Evolutionary conservation across 2,113 vertebrate species (phyloP).

Genomic region (Austrofundulus limnaeus): DNA sequence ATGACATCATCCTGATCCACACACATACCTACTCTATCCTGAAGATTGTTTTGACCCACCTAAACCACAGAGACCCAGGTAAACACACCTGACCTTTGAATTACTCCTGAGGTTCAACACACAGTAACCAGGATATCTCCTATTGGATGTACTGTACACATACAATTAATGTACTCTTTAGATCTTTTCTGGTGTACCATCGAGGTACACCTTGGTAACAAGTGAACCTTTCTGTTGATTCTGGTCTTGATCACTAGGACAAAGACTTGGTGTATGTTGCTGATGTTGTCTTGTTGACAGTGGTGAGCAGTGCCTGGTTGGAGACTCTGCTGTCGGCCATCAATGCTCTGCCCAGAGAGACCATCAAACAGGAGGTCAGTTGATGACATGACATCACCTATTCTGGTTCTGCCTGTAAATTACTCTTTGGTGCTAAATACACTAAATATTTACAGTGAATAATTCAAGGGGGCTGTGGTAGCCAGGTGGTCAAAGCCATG

Average conservation of each 20-base stretch:
- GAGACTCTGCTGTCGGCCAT: constrained; percentile 91
- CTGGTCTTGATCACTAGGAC: neutral
- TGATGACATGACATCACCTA: neutral
- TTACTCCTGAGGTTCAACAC: neutral
- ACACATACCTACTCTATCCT: constrained; percentile 91
- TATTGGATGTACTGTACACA: too few relatives aligned
- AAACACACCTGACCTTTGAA: constrained; percentile 34
- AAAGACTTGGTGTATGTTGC: neutral
- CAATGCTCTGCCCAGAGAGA: constrained; percentile 90
- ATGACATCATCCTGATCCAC: constrained; percentile 90
- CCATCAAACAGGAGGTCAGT: constrained; percentile 87
- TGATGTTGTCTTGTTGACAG: constrained; percentile 67
- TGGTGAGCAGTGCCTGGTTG: constrained; percentile 92
- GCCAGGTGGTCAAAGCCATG: too few relatives aligned
- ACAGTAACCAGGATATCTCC: too few relatives aligned
- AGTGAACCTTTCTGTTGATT: neutral
- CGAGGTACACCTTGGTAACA: neutral
- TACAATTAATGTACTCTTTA: too few relatives aligned
- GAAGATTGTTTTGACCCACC: constrained; percentile 88
- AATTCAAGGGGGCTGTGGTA: too few relatives aligned
- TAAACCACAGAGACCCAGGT: constrained; percentile 86
- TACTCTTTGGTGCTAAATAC: too few relatives aligned
- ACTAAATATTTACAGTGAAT: too few relatives aligned
- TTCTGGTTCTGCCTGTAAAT: neutral
- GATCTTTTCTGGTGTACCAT: neutral